Evolutionary conservation across 1,140 invertebrate species (phyloP), one percentile per base, ranked within the genome.

Genomic region (Lycorma delicatula): DNA sequence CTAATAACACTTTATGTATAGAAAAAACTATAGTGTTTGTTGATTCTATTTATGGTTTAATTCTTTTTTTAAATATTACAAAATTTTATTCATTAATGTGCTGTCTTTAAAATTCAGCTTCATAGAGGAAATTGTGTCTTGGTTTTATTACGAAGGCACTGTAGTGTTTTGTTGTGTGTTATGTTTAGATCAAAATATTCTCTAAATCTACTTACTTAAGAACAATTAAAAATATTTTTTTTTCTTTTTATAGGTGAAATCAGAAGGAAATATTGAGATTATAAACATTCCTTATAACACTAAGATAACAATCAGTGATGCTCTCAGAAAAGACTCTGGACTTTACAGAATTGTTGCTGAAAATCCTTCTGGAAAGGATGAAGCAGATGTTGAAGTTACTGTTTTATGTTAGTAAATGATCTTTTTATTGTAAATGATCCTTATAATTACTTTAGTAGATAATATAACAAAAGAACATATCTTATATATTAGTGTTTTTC

Each of bases 211-310:
- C 31, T 9, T 44, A 44, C n/a, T 20, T 5, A 44, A 16, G 22
- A 6, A 7, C 22, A 44, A 44, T 16, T 34, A 9, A n/a, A n/a
- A 34, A 3, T 4, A 31, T n/a, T 20, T 13, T 9, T 44, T 22
- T 31, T 2, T 41, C 18, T 50, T 44, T 46, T 57, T 59, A 13
- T 23, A 64, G 65, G 62, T 66, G 5, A 61, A 60, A 56, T 64
- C 60, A 79, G 59, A 60, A 48, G 59, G 51, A 20, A 90, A 89
- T 66, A 79, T 93, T 41, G 88, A 92, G 71, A 88, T 93, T 51
- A 77, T 86, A 27, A 93, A 96, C 70, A 80, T 93, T 18, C 93
- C 95, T 47, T 92, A 97, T 72, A 93, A 96, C 67, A 93, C 93
- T 0, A 94, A 94, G 69, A 75, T 99, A 41, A 89, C 79, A 48